A percentile compares a stretch with the other conserved stretches of the same genome.
Evolutionary conservation across 2,888 invertebrate genomes (phyloP).

Genomic region (Acronicta aceris): DNA sequence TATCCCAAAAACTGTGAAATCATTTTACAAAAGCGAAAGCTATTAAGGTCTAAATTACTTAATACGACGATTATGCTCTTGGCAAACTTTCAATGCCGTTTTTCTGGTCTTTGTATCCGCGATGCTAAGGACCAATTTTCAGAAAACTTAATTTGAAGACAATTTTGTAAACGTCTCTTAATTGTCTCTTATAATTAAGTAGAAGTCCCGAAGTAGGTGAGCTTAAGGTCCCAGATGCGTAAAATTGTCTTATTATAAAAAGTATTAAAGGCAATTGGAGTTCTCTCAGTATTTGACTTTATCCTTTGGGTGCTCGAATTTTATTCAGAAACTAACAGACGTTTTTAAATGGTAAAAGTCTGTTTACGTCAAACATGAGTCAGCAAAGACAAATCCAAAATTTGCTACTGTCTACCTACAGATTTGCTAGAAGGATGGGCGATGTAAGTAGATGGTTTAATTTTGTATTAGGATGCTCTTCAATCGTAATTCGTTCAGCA

Average conservation of each 20-base stretch:
- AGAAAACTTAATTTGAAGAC: background rate
- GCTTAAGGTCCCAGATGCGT: slow-evolving; percentile 70
- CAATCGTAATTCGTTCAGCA: too few relatives aligned
- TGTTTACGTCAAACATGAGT: too few relatives aligned
- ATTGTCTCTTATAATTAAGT: slow-evolving; percentile 77
- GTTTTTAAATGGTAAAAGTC: slow-evolving; percentile 27
- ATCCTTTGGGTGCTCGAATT: slow-evolving; percentile 21
- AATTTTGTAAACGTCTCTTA: slow-evolving; percentile 59
- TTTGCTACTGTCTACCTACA: too few relatives aligned
- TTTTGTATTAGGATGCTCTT: too few relatives aligned
- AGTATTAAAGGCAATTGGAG: slow-evolving; percentile 68
- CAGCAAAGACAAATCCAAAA: too few relatives aligned
- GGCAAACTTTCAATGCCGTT: slow-evolving; percentile 32
- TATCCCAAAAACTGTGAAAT: slow-evolving; percentile 56
- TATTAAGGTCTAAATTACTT: slow-evolving; percentile 64
- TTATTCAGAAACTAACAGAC: slow-evolving; percentile 27
- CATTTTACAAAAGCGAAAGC: slow-evolving; percentile 62
- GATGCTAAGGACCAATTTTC: slow-evolving; percentile 42
- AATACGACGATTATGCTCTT: slow-evolving; percentile 64
- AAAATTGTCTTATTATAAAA: slow-evolving; percentile 74
- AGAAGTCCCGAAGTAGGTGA: slow-evolving; percentile 69
- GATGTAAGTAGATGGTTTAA: too few relatives aligned
- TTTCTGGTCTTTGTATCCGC: slow-evolving; percentile 30
- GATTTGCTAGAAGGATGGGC: too few relatives aligned
- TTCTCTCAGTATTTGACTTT: slow-evolving; percentile 58